Conservation (phyloP, 2,888 invertebrate species). For the Scaptomyza caliginosa region DNA sequence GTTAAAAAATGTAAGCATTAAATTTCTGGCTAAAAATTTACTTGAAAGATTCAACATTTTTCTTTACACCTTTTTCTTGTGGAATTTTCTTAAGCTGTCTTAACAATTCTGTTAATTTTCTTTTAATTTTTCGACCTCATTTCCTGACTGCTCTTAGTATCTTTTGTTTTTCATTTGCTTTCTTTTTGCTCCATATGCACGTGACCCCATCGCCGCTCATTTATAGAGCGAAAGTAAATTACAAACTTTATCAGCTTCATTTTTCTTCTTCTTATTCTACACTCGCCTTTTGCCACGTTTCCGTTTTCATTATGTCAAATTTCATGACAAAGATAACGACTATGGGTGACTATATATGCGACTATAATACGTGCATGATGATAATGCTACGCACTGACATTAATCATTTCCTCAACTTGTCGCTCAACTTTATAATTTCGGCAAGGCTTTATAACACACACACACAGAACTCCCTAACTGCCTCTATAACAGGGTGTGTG, state of each 20-base stretch:
- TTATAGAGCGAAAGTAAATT: constrained; percentile 51
- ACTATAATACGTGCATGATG: constrained; percentile 40
- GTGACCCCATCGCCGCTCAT: constrained; percentile 38
- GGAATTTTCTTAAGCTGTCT: background rate
- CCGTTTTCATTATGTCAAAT: constrained; percentile 65
- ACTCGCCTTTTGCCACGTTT: constrained; percentile 33
- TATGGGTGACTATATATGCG: constrained; percentile 33
- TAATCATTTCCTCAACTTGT: constrained; percentile 65
- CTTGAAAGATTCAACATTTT: too few species aligned
- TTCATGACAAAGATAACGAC: constrained; percentile 53
- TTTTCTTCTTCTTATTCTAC: background rate
- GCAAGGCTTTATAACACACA: constrained; percentile 44
- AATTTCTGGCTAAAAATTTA: background rate
- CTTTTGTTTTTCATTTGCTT: constrained; percentile 9
- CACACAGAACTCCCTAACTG: constrained; percentile 1
- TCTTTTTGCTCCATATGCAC: constrained; percentile 20
- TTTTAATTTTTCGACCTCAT: constrained; percentile 21
- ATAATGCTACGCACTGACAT: constrained; percentile 58
- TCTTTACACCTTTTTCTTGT: too few species aligned
- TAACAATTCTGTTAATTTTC: background rate
- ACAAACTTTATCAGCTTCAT: constrained; percentile 42
- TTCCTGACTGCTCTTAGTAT: constrained; percentile 32
- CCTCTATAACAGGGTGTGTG: background rate
- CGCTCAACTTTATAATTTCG: constrained; percentile 71
- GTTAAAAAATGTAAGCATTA: background rate